phyloP scores from a whole-genome alignment of 2,797 vertebrate genomes.

The Xenops minutus region DNA sequence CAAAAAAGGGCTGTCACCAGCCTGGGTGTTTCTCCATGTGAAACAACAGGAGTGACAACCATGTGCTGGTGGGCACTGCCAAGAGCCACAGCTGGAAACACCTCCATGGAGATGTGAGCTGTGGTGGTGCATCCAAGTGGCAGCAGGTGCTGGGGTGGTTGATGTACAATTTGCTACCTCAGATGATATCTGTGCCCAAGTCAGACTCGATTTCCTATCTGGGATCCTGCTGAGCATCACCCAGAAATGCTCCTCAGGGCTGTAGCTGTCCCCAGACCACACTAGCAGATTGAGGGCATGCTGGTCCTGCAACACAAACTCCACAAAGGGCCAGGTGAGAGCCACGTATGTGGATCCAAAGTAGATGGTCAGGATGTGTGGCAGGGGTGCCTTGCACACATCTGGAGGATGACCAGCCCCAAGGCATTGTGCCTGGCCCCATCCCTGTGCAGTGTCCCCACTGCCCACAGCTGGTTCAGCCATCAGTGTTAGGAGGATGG shows the following conservation, averaged over 20 bases:
- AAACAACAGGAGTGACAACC: background rate
- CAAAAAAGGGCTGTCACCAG: background rate
- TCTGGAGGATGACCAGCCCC: background rate
- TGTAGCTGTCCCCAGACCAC: slow-evolving; percentile 70
- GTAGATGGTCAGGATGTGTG: slow-evolving; percentile 58
- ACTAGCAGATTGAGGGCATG: slow-evolving; percentile 44
- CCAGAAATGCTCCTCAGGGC: slow-evolving; percentile 74
- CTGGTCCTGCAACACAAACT: slow-evolving; percentile 49
- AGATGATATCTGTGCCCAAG: background rate
- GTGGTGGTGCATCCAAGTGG: rapidly evolving
- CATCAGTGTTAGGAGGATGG: background rate
- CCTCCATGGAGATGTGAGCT: background rate
- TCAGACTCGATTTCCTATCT: background rate
- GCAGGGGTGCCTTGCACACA: background rate
- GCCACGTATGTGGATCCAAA: slow-evolving; percentile 64
- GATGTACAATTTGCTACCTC: background rate
- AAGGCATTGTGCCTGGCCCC: background rate
- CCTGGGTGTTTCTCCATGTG: no score
- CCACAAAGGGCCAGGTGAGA: slow-evolving; percentile 5
- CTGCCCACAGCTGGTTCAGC: background rate
- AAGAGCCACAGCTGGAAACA: background rate
- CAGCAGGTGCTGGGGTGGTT: background rate
- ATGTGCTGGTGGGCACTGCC: background rate
- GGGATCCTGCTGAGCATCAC: slow-evolving; percentile 70
- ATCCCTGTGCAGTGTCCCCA: no score